Evolutionary conservation across 2,888 invertebrate species (phyloP).

Genomic region (Geophilus truncorum): DNA sequence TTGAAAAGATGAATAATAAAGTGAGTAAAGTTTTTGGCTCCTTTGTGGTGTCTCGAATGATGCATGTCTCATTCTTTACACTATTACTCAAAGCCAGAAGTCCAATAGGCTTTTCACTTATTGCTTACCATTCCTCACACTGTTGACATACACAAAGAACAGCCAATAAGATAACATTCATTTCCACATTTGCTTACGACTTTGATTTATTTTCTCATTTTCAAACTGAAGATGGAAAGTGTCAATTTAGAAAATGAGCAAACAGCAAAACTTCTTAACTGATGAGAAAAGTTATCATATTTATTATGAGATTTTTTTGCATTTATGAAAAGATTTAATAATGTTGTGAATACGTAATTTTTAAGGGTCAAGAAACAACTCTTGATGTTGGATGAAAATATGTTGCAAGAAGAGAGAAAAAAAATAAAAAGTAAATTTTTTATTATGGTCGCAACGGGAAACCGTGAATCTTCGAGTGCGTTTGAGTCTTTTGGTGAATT

Average conservation of each 20-base stretch:
- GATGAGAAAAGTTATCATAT: not conserved
- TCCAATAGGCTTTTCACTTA: not conserved
- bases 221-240: not conserved
- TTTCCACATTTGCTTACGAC: not conserved
- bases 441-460: no score
- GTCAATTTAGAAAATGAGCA: not conserved
- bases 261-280: not conserved
- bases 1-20: no score
- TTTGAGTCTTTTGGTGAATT: not conserved
- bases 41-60: not conserved
- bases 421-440: no score
- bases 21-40: no score
- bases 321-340: no score
- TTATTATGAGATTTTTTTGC: no score
- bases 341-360: no score
- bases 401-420: no score
- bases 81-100: not conserved
- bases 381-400: no score
- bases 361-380: no score
- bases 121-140: not conserved
- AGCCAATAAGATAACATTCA: not conserved
- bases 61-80: not conserved
- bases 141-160: not conserved
- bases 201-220: not conserved
- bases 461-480: no score